Base-by-base conservation (phyloP, 2,888 invertebrate species). In the Molorchus minor region DNA sequence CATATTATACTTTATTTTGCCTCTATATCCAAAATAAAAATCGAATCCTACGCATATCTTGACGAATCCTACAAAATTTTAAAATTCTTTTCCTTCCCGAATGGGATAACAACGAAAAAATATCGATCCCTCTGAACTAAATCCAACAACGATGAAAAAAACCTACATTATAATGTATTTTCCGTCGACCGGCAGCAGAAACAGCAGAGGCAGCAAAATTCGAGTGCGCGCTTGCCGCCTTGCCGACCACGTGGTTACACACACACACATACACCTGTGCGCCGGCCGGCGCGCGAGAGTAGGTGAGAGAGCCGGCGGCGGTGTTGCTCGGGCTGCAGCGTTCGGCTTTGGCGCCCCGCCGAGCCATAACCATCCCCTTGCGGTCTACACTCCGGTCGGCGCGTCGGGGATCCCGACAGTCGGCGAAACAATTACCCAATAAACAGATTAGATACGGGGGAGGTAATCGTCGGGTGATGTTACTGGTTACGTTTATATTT, bases 261-360 rank as follows among this genome's bases (percentile, higher is more conserved):
- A n/a, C n/a, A n/a, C n/a, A n/a, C 82, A 82, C 55, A 80, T 83
- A 83, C 84, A 84, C 84, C 83, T 84, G 84, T 83, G 83, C 47
- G 64, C 61, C 80, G 77, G 81, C 80, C 70, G 67, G 69, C 71
- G 69, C 62, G 63, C 61, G 61, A 68, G 69, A 75, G 76, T 75
- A 80, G 76, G 77, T 65, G 77, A 80, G 70, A 64, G 79, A 64
- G 68, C 61, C 3, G 59, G 51, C 61, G 61, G 72, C 67, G 59
- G 61, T 62, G 63, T 62, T 61, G 70, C 68, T 65, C 67, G 68
- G 67, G 63, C 65, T 68, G 70, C 67, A 68, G 71, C 71, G n/a
- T n/a, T 67, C 70, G 67, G 76, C 77, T 77, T 72, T 77, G 78
- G 79, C 79, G 79, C 79, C 79, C 76, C 74, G 74, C 77, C 77